Evolutionary conservation across 2,888 invertebrate species (phyloP).

Genomic region (Drosophila merina): DNA sequence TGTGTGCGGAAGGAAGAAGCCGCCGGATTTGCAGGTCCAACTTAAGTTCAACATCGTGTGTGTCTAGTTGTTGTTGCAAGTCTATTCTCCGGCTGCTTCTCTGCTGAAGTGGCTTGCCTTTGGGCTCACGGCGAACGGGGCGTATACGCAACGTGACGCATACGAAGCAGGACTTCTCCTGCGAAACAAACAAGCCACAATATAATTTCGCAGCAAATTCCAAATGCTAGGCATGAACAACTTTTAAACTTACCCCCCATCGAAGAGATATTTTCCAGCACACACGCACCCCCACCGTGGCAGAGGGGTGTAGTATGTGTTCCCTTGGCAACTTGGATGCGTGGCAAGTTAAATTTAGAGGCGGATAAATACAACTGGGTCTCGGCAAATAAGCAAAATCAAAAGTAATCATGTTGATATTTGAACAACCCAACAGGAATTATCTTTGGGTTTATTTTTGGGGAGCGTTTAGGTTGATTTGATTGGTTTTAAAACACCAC

Average conservation of each 20-base stretch:
- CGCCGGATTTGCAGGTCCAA: conserved; percentile 58
- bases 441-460: conserved; percentile 50
- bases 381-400: conserved; percentile 56
- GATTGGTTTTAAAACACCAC: conserved; percentile 37
- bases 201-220: conserved; percentile 72
- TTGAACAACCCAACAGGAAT: conserved; percentile 53
- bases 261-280: not conserved
- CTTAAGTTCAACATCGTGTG: conserved; percentile 6
- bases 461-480: conserved; percentile 42
- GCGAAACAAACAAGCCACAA: conserved; percentile 37
- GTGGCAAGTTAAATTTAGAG: conserved; percentile 66
- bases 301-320: conserved; percentile 27
- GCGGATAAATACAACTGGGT: conserved; percentile 55
- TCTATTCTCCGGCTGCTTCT: conserved; percentile 27
- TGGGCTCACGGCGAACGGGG: conserved; percentile 30
- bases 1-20: conserved; percentile 64
- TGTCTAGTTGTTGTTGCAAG: conserved; percentile 36
- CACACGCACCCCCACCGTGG: conserved; percentile 31
- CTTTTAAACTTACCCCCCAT: conserved; percentile 65
- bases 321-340: conserved; percentile 62
- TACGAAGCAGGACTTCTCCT: conserved; percentile 52
- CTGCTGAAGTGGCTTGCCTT: conserved; percentile 31
- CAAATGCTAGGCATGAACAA: conserved; percentile 74
- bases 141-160: conserved; percentile 70
- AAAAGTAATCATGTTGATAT: conserved; percentile 70